A percentile compares a stretch with the other conserved stretches of the same genome.
Evolutionary conservation across 2,888 invertebrate species (phyloP).

Genomic region (Chrysotoxum bicinctum): DNA sequence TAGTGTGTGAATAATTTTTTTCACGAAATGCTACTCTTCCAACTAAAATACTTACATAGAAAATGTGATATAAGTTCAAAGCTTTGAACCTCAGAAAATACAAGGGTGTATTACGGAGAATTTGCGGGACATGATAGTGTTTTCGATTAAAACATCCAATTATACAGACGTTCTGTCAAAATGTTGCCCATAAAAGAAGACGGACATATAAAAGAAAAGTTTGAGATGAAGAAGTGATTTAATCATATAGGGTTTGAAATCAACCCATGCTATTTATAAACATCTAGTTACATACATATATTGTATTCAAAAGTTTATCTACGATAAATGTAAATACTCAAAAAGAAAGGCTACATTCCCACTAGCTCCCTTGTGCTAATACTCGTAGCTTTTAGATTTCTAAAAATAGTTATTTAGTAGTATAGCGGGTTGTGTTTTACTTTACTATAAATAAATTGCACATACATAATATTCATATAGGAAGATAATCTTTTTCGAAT

Average conservation of each 20-base stretch:
- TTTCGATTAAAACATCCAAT: slow-evolving; percentile 23
- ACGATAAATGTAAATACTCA: slow-evolving; percentile 3
- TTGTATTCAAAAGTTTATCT: slow-evolving; percentile 1
- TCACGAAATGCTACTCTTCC: no score
- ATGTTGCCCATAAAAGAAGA: slow-evolving; percentile 39
- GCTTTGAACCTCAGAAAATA: no score
- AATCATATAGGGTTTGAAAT: background rate
- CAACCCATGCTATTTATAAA: background rate
- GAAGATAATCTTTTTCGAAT: background rate
- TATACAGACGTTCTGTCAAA: slow-evolving; percentile 51
- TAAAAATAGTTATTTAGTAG: background rate
- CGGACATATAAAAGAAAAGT: background rate
- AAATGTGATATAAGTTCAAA: no score
- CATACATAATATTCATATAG: background rate
- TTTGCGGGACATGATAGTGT: background rate
- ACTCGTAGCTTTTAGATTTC: slow-evolving; percentile 18
- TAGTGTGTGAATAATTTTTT: no score
- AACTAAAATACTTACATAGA: no score
- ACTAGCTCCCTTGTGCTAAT: background rate
- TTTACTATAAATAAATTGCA: background rate
- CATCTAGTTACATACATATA: background rate
- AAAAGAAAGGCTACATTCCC: slow-evolving; percentile 8
- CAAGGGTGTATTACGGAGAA: background rate
- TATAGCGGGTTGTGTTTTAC: background rate
- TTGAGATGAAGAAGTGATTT: background rate